phyloP scores from a whole-genome alignment of 2,888 invertebrate genomes.

The Amphimallon solstitiale region DNA sequence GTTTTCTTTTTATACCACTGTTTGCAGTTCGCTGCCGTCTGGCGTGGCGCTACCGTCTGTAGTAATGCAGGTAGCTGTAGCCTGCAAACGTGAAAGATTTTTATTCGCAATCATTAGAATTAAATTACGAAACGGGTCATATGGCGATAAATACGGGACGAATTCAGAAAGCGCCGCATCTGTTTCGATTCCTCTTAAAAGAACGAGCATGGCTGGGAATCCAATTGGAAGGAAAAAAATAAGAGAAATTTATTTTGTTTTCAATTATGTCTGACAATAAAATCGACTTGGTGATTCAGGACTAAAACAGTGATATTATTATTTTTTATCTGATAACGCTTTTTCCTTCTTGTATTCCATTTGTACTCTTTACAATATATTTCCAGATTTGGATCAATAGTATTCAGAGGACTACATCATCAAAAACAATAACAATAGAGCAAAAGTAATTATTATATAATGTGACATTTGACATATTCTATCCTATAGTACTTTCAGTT shows the following conservation, averaged over 20 bases:
- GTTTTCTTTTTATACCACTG: background rate
- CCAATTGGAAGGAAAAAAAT: background rate
- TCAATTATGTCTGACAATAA: conserved; percentile 25
- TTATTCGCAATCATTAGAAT: conserved; percentile 1
- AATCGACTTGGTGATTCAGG: conserved; percentile 17
- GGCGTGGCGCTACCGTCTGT: background rate
- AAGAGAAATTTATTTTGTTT: conserved; percentile 19
- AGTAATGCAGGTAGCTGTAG: background rate
- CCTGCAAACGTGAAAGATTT: background rate
- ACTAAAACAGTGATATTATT: conserved; percentile 1
- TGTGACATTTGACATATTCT: too few species aligned
- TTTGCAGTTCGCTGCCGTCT: background rate
- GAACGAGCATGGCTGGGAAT: background rate
- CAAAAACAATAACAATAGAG: too few species aligned
- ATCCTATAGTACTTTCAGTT: too few species aligned
- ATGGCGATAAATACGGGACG: background rate
- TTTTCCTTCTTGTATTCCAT: background rate
- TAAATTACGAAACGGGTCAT: background rate
- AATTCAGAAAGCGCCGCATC: background rate
- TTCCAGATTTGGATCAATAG: background rate
- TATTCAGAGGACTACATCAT: too few species aligned
- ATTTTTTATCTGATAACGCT: conserved; percentile 5
- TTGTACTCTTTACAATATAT: background rate
- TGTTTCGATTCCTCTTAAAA: background rate
- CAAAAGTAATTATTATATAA: too few species aligned